phyloP scores from a whole-genome alignment of 1,140 invertebrate species.

The Anagrus nilaparvatae region DNA sequence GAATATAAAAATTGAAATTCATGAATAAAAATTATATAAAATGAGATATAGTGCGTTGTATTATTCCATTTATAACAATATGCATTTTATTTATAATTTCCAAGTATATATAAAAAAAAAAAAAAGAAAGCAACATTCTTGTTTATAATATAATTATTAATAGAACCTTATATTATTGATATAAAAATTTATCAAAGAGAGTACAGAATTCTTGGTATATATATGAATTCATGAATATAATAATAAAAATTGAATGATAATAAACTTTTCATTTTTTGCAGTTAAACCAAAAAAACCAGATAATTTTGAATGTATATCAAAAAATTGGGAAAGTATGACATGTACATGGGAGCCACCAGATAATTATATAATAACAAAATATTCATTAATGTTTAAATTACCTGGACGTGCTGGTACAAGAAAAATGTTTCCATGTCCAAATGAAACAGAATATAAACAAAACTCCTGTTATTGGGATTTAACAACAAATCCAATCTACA shows the following conservation, averaged over 20 bases:
- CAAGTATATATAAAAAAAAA: too few relatives aligned
- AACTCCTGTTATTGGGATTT: constrained; percentile 46
- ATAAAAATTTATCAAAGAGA: too few relatives aligned
- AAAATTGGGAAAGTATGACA: constrained; percentile 54
- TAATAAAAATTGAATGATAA: too few relatives aligned
- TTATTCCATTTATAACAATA: too few relatives aligned
- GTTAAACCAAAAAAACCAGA: constrained; percentile 43
- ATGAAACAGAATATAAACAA: constrained; percentile 6
- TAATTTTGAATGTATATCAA: constrained; percentile 55
- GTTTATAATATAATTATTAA: too few relatives aligned
- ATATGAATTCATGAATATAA: background rate
- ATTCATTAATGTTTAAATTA: constrained; percentile 44
- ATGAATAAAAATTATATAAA: too few relatives aligned
- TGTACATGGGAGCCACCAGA: constrained; percentile 51
- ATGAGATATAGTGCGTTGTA: too few relatives aligned
- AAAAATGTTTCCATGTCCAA: constrained; percentile 30
- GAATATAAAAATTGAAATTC: too few relatives aligned
- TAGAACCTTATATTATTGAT: too few relatives aligned
- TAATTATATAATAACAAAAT: constrained; percentile 46
- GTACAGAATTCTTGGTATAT: background rate
- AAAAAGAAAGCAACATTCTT: too few relatives aligned
- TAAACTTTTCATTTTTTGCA: constrained; percentile 18
- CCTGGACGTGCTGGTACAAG: constrained; percentile 31
- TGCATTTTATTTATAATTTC: too few relatives aligned
- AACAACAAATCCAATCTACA: constrained; percentile 48